Evolutionary conservation across 2,888 invertebrate genomes (phyloP).

Genomic region (Mongoloraphidia duomilia): DNA sequence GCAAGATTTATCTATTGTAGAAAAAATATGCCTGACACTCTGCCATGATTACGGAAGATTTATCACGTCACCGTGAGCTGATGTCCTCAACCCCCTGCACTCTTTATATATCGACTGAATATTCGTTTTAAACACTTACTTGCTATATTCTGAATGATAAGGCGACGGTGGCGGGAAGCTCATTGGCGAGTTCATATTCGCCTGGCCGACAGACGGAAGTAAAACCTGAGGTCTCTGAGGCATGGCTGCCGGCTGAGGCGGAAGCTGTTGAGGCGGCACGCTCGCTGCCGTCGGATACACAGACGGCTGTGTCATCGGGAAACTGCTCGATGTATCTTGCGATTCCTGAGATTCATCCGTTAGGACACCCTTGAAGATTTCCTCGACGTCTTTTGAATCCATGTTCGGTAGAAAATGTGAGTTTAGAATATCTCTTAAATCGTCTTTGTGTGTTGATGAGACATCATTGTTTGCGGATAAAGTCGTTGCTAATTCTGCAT

Average conservation of each 20-base stretch:
- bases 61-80: too few species aligned
- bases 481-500: constrained; percentile 26
- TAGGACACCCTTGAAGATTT: constrained; percentile 79
- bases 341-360: constrained; percentile 73
- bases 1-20: too few species aligned
- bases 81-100: too few species aligned
- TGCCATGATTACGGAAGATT: too few species aligned
- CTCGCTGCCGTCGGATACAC: constrained; percentile 11
- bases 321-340: constrained; percentile 52
- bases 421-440: constrained; percentile 49
- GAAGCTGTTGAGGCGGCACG: constrained; percentile 17
- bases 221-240: constrained; percentile 31
- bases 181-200: constrained; percentile 47
- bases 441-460: constrained; percentile 51
- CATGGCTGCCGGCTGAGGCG: constrained; percentile 14
- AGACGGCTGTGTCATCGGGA: constrained; percentile 26
- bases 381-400: constrained; percentile 83
- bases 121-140: constrained; percentile 35
- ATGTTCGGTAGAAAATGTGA: constrained; percentile 68
- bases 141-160: constrained; percentile 69
- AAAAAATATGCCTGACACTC: too few species aligned
- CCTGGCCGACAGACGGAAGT: constrained; percentile 32
- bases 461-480: constrained; percentile 25
- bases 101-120: background rate
- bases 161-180: constrained; percentile 63